Evolutionary conservation across 2,888 invertebrate species (phyloP).

Genomic region (Cephus spinipes): DNA sequence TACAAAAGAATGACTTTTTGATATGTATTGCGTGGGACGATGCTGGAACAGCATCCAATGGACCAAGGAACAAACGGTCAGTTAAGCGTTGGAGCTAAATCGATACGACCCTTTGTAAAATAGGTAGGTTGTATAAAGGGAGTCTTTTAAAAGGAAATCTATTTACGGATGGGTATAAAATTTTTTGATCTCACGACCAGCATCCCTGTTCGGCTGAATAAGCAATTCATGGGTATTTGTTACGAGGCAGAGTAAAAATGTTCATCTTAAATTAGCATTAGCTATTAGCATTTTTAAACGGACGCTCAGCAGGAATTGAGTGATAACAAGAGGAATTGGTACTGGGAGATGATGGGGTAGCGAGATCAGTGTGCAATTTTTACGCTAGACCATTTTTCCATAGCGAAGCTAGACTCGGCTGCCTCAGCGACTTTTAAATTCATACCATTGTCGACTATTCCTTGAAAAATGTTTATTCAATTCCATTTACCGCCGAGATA

Average conservation of each 20-base stretch:
- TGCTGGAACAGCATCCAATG: neutral
- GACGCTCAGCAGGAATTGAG: slow-evolving; percentile 45
- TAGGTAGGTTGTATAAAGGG: neutral
- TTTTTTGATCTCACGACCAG: neutral
- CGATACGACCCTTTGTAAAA: neutral
- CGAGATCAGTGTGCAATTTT: slow-evolving; percentile 54
- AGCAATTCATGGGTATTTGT: neutral
- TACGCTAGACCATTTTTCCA: slow-evolving; percentile 48
- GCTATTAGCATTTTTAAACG: slow-evolving; percentile 56
- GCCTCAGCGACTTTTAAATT: slow-evolving; percentile 62
- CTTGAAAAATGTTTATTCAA: slow-evolving; percentile 65
- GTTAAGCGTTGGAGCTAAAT: neutral
- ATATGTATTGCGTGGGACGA: too few relatives aligned
- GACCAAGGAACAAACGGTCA: slow-evolving; percentile 34
- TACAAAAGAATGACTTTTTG: too few relatives aligned
- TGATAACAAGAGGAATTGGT: slow-evolving; percentile 35
- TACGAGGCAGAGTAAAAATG: neutral
- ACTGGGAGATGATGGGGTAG: slow-evolving; percentile 16
- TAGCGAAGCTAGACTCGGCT: slow-evolving; percentile 42
- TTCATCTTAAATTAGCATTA: neutral
- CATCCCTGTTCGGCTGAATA: neutral
- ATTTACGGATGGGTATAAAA: neutral
- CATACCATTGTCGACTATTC: slow-evolving; percentile 60
- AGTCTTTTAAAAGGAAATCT: neutral
- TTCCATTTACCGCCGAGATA: slow-evolving; percentile 59